Conservation (phyloP, 2,797 vertebrate genomes). For the Ciconia nigra region DNA sequence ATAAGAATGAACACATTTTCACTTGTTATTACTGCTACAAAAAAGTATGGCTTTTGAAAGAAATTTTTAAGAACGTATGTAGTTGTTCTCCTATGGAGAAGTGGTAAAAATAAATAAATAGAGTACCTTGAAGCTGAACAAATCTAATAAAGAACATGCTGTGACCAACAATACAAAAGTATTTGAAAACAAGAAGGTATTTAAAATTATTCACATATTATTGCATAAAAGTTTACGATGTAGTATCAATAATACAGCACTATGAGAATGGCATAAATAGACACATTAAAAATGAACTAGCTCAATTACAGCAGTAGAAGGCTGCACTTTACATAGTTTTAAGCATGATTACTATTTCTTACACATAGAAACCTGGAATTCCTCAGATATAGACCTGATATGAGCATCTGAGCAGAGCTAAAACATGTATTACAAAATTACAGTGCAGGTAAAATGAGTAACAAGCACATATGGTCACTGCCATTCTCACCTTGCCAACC, state of each 20-base stretch:
- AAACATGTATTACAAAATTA: background rate
- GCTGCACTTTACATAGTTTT: background rate
- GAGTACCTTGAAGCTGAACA: background rate
- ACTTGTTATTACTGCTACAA: background rate
- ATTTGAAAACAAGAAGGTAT: background rate
- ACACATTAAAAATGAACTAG: background rate
- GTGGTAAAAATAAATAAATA: background rate
- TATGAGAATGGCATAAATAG: background rate
- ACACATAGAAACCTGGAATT: background rate
- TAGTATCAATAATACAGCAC: background rate
- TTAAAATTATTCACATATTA: background rate
- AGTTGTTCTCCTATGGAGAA: background rate
- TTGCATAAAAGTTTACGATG: background rate
- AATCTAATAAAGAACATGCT: background rate
- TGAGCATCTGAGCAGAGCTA: background rate
- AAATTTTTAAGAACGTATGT: background rate
- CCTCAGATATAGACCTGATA: background rate
- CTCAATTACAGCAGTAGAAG: background rate
- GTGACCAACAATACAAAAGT: background rate
- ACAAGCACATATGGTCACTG: fast-evolving
- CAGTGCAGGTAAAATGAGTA: background rate
- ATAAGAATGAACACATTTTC: background rate
- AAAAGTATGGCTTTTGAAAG: background rate
- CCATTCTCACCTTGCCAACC: background rate
- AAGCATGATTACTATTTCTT: background rate